Base-by-base conservation (phyloP, 2,888 invertebrate genomes). In the Villa cingulata region DNA sequence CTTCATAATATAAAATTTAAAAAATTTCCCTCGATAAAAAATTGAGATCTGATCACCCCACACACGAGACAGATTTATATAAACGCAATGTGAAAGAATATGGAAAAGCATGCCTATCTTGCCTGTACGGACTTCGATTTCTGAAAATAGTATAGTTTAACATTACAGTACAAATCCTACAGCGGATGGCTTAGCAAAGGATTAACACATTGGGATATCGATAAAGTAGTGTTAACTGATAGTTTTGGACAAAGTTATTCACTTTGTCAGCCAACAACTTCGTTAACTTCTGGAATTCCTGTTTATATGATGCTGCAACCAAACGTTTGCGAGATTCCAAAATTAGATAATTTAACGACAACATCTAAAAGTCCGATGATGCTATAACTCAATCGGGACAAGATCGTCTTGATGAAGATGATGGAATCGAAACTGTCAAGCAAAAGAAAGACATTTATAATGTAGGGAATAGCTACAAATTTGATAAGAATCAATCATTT, bases 161-260 rank as follows among this genome's bases (percentile, higher is more conserved):
- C 86, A 60, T 74, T 92, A 18, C 78, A 83, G 56, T 92, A 92
- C 68, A 85, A 83, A 9, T 87, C 87, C 0, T 91, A 91, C 71
- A 83, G 83, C 54, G 91, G 91, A 15, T 92, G 92, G 92, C 75
- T 91, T 48, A 86, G 85, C 29, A 86, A 86, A 18, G 90, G 89
- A 2, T 73, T 87, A 48, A 78, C 81, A 36, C 75, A 80, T 48
- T 83, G 91, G 78, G 79, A 77, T 57, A 76, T 92, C 51, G 85
- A 90, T 67, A 87, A 87, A 65, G 76, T 91, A 19, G 79, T 83
- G 45, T 73, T 92, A 17, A 81, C 83, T 40, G 89, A 90, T 62
- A 88, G 88, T 63, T 87, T 85, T 61, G 86, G 89, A 15, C 82
- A 84, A 61, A 86, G 84, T 52, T 78, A 83, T 48, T 89, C 90